Conservation (phyloP, 2,113 vertebrate genomes). For the Oreochromis spilurus region DNA sequence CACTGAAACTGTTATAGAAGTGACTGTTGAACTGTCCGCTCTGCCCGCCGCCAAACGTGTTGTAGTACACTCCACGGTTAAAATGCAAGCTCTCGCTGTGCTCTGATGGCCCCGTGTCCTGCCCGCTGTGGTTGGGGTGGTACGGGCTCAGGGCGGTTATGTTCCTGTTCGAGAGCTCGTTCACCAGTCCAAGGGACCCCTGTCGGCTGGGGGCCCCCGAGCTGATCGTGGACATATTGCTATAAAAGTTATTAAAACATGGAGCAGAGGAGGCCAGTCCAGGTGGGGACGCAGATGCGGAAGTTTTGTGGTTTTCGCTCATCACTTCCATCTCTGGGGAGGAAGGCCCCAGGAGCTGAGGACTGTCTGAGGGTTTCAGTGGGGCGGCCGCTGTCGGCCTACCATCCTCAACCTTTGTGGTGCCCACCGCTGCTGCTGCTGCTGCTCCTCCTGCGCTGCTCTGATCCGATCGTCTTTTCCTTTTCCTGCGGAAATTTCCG, state of each 20-base stretch:
- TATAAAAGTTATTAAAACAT: constrained; percentile 91
- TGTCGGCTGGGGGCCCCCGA: constrained; percentile 59
- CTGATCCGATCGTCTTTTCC: constrained; percentile 87
- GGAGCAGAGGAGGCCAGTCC: constrained; percentile 67
- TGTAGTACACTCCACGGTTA: constrained; percentile 83
- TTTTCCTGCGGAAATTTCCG: constrained; percentile 92
- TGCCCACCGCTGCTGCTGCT: neutral
- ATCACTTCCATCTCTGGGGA: constrained; percentile 80
- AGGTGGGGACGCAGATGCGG: constrained; percentile 69
- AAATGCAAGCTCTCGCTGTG: constrained; percentile 76
- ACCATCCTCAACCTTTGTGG: constrained; percentile 78
- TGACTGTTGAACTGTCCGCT: constrained; percentile 84
- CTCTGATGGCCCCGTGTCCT: constrained; percentile 59
- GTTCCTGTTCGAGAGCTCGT: constrained; percentile 76
- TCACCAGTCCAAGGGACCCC: constrained; percentile 73
- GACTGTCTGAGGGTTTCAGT: constrained; percentile 75
- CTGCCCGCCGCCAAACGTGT: constrained; percentile 81
- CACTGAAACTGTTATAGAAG: constrained; percentile 90
- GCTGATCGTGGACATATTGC: constrained; percentile 81
- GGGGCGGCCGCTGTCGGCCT: constrained; percentile 41
- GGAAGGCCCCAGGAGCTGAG: constrained; percentile 76
- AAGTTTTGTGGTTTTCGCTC: constrained; percentile 72
- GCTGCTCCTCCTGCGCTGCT: constrained; percentile 14
- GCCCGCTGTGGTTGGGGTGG: constrained; percentile 45
- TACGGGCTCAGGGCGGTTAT: constrained; percentile 77